Conservation (phyloP, 2,797 vertebrate species). For the Halcyon leucocephala region DNA sequence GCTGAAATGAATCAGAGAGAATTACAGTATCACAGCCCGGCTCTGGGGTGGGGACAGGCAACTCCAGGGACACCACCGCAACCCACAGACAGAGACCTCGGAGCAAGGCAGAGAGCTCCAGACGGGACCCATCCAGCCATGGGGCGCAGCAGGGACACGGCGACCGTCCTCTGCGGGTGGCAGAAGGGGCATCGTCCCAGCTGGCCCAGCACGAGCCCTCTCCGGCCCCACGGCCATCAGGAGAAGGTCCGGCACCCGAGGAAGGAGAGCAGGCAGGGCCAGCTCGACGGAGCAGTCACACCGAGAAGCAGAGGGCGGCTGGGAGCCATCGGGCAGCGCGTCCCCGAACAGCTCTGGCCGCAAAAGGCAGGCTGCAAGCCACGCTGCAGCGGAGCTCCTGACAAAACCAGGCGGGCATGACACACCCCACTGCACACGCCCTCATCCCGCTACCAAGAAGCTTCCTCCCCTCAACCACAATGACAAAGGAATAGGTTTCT, state of each 20-base stretch:
- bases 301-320: neutral
- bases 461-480: neutral
- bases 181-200: neutral
- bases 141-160: fast-evolving
- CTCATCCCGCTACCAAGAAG: neutral
- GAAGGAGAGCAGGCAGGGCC: neutral
- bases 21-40: slow-evolving; percentile 74
- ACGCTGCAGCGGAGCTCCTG: neutral
- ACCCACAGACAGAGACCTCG: neutral
- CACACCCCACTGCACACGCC: neutral
- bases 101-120: neutral
- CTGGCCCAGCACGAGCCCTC: neutral
- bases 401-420: neutral
- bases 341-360: neutral
- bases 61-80: neutral
- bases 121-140: neutral
- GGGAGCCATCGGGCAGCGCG: neutral
- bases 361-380: neutral
- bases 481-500: neutral
- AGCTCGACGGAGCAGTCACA: neutral
- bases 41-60: neutral
- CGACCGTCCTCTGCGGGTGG: neutral
- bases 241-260: fast-evolving
- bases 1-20: slow-evolving; percentile 92
- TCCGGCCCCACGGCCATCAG: neutral